Conservation (phyloP, 2,888 invertebrate species). For the Palloptera scutellata region DNA sequence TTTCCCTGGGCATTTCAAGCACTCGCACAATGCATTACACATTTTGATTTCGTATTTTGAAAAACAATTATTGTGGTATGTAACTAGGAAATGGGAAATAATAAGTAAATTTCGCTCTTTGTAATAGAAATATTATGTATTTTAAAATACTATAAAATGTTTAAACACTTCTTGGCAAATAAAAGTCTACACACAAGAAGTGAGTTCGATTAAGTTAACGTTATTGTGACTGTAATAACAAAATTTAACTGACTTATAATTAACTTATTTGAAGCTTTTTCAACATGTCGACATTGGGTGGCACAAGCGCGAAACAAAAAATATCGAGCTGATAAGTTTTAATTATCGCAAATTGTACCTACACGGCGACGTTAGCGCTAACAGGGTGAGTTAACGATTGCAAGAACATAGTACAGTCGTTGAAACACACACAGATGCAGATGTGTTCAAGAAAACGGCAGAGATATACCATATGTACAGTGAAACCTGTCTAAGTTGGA, state of each 20-base stretch:
- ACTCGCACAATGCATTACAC: constrained; percentile 56
- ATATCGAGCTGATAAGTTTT: constrained; percentile 23
- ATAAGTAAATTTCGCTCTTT: too few species aligned
- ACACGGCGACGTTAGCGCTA: background rate
- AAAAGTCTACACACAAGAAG: background rate
- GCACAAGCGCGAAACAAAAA: too few species aligned
- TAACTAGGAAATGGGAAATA: too few species aligned
- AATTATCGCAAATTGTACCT: constrained; percentile 24
- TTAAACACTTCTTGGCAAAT: background rate
- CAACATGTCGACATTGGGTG: background rate
- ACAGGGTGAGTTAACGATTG: constrained; percentile 9
- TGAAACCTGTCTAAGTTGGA: too few species aligned
- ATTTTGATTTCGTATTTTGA: constrained; percentile 41
- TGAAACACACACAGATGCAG: too few species aligned
- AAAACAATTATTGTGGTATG: background rate
- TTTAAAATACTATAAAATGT: too few species aligned
- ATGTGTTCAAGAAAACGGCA: too few species aligned
- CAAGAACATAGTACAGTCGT: too few species aligned
- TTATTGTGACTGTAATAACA: constrained; percentile 1
- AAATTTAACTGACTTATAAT: constrained; percentile 15
- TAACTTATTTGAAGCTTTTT: background rate
- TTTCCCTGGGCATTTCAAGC: constrained; percentile 58
- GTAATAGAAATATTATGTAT: too few species aligned
- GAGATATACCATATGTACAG: too few species aligned
- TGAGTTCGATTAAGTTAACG: background rate